phyloP scores from a whole-genome alignment of 2,888 invertebrate genomes.

The Thymelicus lineola region DNA sequence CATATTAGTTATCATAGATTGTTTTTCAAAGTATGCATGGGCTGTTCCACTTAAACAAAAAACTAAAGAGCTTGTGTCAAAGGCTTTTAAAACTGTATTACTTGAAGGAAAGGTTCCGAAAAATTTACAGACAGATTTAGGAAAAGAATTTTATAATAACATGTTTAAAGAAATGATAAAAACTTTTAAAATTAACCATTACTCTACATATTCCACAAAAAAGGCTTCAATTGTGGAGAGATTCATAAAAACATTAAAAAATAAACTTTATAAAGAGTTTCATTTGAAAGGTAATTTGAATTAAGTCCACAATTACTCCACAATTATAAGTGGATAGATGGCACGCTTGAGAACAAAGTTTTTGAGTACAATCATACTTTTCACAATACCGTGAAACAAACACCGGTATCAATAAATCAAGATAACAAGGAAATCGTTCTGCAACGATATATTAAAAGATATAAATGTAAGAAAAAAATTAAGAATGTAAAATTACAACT shows the following conservation, averaged over 20 bases:
- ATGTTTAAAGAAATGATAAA: conserved; percentile 18
- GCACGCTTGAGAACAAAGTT: conserved; percentile 27
- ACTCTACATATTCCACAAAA: conserved; percentile 38
- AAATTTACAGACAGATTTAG: conserved; percentile 14
- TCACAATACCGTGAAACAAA: conserved; percentile 10
- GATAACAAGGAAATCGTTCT: too few relatives aligned
- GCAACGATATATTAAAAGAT: too few relatives aligned
- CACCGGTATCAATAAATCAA: too few relatives aligned
- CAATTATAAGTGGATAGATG: conserved; percentile 38
- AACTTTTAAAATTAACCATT: conserved; percentile 32
- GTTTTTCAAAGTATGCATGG: conserved; percentile 5
- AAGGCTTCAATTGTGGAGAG: conserved; percentile 41
- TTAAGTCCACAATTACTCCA: too few relatives aligned
- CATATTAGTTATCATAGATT: conserved; percentile 7
- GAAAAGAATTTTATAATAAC: conserved; percentile 40
- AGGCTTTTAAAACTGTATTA: conserved; percentile 10
- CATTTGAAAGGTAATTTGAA: conserved; percentile 31
- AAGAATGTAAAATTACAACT: neutral
- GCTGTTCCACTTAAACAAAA: conserved; percentile 9
- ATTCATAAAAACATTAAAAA: conserved; percentile 41
- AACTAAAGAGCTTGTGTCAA: conserved; percentile 10
- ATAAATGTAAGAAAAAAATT: neutral
- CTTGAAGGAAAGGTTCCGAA: neutral
- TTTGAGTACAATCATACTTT: conserved; percentile 34
- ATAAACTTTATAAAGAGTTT: conserved; percentile 33